Evolutionary conservation across 2,113 vertebrate genomes (phyloP).

Genomic region (Chaetorhynchus papuensis): DNA sequence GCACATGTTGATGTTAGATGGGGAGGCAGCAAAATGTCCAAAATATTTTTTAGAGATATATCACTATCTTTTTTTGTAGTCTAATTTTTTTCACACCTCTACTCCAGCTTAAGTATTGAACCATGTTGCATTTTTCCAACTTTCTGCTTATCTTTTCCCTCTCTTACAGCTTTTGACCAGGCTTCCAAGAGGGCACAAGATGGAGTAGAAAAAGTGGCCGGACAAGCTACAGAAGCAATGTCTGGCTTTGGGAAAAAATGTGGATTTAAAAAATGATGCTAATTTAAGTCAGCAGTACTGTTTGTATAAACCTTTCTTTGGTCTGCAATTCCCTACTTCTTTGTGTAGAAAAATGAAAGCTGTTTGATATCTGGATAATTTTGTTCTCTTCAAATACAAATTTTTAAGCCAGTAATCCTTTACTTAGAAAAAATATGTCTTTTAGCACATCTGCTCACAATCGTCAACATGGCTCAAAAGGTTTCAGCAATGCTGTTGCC

Average conservation of each 20-base stretch:
- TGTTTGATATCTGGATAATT: not conserved
- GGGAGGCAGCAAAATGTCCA: not conserved
- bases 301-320: not conserved
- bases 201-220: constrained; percentile 25
- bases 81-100: not conserved
- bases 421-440: not conserved
- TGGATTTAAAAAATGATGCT: constrained; percentile 51
- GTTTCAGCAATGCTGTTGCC: not conserved
- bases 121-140: not conserved
- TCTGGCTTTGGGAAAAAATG: constrained; percentile 55
- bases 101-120: not conserved
- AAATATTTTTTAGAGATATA: not conserved
- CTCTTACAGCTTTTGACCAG: constrained; percentile 52
- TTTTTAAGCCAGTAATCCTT: not conserved
- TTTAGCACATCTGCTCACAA: not conserved
- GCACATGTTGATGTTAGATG: not conserved
- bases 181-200: constrained; percentile 45
- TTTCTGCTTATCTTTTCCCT: not conserved
- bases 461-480: not conserved
- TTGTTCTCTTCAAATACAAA: not conserved
- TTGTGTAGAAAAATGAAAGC: not conserved
- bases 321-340: not conserved
- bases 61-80: not conserved
- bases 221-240: constrained; percentile 42
- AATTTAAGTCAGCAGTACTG: not conserved